These are phyloP conservation scores for Oenanthe melanoleuca DNA, from an alignment of 2,113 vertebrate species.

Conservation along the genomic window DNA sequence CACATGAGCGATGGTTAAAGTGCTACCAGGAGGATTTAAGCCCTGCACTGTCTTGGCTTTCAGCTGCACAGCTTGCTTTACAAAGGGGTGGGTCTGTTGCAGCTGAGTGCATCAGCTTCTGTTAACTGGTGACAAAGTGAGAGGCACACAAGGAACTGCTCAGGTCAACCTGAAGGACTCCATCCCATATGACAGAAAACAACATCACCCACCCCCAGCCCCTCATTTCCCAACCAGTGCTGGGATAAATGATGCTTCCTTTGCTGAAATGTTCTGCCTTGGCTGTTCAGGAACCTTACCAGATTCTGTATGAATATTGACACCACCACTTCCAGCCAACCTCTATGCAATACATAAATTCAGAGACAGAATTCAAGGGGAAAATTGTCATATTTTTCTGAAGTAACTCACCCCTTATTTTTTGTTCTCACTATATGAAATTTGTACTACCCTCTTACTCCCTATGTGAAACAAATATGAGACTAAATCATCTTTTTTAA, in stretches of 20 bases:
- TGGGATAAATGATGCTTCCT: neutral
- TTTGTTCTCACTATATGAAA: neutral
- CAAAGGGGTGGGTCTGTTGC: neutral
- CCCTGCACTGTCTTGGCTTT: neutral
- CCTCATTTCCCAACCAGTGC: neutral
- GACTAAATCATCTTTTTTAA: neutral
- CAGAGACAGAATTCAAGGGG: neutral
- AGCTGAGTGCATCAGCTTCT: neutral
- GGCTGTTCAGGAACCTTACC: neutral
- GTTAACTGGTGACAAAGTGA: neutral
- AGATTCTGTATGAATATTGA: neutral
- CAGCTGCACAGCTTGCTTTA: neutral
- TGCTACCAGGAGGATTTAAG: slow-evolving; percentile 28
- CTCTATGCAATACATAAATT: neutral
- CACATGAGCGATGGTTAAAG: neutral
- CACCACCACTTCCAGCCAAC: neutral
- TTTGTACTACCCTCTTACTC: neutral
- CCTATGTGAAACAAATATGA: neutral
- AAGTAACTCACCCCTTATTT: neutral
- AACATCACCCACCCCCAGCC: neutral
- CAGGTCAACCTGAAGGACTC: neutral
- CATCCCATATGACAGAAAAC: neutral
- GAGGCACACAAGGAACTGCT: neutral
- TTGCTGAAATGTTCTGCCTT: neutral
- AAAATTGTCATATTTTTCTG: neutral